phyloP scores from a whole-genome alignment of 2,113 vertebrate genomes.

The Gambusia holbrooki region DNA sequence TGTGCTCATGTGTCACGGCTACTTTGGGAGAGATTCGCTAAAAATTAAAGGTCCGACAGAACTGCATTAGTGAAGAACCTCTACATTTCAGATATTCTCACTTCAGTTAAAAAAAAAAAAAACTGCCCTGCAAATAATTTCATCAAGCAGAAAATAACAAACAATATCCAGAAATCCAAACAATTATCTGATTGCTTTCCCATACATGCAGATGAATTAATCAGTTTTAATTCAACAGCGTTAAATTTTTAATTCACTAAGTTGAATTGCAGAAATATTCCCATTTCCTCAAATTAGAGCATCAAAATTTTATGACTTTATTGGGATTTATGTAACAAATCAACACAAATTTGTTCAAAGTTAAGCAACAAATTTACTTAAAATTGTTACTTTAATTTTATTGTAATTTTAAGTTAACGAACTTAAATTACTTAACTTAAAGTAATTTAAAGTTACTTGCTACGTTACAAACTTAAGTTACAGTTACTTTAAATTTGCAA shows the following conservation, averaged over 20 bases:
- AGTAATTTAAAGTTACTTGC: too few species aligned
- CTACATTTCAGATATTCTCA: background rate
- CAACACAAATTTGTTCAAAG: background rate
- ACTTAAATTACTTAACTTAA: too few species aligned
- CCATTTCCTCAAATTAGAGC: too few species aligned
- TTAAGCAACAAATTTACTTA: too few species aligned
- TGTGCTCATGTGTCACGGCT: background rate
- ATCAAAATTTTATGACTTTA: background rate
- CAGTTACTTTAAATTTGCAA: too few species aligned
- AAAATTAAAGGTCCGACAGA: constrained; percentile 4
- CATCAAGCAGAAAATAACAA: background rate
- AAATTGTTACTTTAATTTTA: too few species aligned
- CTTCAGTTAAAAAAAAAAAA: background rate
- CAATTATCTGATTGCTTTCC: background rate
- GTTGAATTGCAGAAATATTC: background rate
- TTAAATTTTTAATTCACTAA: background rate
- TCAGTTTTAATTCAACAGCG: background rate
- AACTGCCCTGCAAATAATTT: background rate
- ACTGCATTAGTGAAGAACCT: constrained; percentile 1
- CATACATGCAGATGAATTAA: background rate
- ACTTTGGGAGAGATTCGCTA: constrained; percentile 4
- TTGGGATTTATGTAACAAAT: too few species aligned
- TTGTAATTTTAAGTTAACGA: too few species aligned
- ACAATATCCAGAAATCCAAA: background rate
- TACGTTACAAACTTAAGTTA: too few species aligned